These are phyloP conservation scores for Macaria notata DNA, from an alignment of 2,888 invertebrate genomes.

Conservation along the genomic window DNA sequence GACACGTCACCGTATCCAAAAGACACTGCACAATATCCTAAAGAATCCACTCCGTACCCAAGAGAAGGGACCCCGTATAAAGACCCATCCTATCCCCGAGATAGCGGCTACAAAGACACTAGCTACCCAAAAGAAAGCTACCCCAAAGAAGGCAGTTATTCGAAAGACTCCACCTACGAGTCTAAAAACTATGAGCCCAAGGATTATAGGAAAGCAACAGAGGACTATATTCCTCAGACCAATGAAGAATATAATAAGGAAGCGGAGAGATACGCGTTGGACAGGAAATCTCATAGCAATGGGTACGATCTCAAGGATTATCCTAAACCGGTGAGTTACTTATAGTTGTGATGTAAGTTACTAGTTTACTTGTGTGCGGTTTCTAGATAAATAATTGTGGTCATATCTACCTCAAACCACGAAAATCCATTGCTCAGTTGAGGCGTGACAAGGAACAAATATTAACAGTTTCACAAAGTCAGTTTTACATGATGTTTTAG, in stretches of 20 bases:
- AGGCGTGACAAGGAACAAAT: no score
- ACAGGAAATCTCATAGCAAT: slow-evolving; percentile 54
- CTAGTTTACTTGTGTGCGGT: no score
- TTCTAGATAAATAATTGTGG: no score
- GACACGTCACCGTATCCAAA: slow-evolving; percentile 19
- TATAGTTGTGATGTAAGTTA: no score
- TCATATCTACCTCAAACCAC: no score
- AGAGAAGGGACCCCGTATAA: slow-evolving; percentile 11
- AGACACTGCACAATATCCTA: slow-evolving; percentile 10
- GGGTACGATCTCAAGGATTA: slow-evolving; percentile 55
- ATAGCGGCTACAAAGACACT: slow-evolving; percentile 14
- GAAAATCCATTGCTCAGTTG: no score
- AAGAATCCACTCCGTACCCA: slow-evolving; percentile 10
- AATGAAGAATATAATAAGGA: slow-evolving; percentile 74
- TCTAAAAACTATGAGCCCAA: slow-evolving; percentile 55
- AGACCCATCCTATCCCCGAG: slow-evolving; percentile 19
- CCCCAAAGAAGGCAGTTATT: slow-evolving; percentile 18
- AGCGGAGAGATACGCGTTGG: slow-evolving; percentile 69
- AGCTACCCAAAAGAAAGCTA: slow-evolving; percentile 4
- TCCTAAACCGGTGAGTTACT: slow-evolving; percentile 38
- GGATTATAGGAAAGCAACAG: slow-evolving; percentile 61
- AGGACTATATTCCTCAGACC: slow-evolving; percentile 67
- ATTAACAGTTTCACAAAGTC: no score
- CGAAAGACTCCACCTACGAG: slow-evolving; percentile 27
- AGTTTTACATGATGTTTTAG: no score